A percentile compares a stretch with the other conserved stretches of the same genome.
Evolutionary conservation across 1,140 invertebrate genomes (phyloP).

Genomic region (Drosophila aff.): DNA sequence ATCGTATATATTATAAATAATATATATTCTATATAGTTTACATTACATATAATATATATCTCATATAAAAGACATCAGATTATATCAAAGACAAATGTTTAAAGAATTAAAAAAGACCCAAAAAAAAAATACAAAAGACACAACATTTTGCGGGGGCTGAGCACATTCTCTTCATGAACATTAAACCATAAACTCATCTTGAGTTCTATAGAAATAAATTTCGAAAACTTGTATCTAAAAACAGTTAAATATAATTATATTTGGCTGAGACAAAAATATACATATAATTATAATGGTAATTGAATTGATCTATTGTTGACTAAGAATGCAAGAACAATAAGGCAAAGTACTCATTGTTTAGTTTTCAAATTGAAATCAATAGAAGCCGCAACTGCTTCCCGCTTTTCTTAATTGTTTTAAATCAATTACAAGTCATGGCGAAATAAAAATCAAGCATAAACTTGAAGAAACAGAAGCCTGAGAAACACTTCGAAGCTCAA

Average conservation of each 20-base stretch:
- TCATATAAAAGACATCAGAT: neutral
- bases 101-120: neutral
- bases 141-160: constrained; percentile 19
- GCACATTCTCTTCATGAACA: neutral
- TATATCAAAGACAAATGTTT: constrained; percentile 7
- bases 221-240: neutral
- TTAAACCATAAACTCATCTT: neutral
- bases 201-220: neutral
- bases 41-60: neutral
- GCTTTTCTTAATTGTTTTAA: neutral
- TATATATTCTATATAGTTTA: neutral
- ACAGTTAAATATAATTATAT: constrained; percentile 9
- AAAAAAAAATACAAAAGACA: constrained; percentile 17
- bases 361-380: neutral
- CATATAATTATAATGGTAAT: neutral
- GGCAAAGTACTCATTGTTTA: neutral
- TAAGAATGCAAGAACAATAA: no score
- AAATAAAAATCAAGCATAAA: constrained; percentile 27
- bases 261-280: neutral
- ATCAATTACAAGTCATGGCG: constrained; percentile 11
- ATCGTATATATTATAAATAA: neutral
- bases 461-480: constrained; percentile 18
- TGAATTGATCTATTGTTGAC: neutral
- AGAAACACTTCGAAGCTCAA: constrained; percentile 14
- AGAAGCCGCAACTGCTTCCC: neutral